phyloP scores from a whole-genome alignment of 2,113 vertebrate genomes.

The Ia io region DNA sequence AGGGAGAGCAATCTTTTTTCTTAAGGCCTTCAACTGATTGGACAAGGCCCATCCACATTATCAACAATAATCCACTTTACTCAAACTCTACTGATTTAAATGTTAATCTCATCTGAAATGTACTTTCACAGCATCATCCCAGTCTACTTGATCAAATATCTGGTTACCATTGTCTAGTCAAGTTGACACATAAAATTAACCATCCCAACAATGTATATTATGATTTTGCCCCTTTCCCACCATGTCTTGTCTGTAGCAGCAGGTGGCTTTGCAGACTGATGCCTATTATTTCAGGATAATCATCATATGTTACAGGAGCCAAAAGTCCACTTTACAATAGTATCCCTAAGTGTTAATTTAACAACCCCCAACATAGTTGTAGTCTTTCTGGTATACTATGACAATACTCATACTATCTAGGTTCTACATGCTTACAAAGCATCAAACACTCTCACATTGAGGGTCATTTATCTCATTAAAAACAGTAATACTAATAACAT shows the following conservation, averaged over 20 bases:
- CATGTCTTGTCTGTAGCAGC: neutral
- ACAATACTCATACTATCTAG: neutral
- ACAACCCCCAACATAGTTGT: neutral
- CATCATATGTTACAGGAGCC: neutral
- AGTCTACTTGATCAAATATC: neutral
- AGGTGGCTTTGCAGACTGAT: neutral
- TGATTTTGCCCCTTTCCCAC: neutral
- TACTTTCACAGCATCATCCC: neutral
- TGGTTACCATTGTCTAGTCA: neutral
- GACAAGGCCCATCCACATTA: neutral
- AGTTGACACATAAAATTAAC: neutral
- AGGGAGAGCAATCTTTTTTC: neutral
- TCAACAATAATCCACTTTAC: neutral
- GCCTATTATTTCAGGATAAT: conserved; percentile 4
- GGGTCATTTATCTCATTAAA: neutral
- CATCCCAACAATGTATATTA: neutral
- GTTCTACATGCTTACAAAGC: neutral
- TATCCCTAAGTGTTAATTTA: neutral
- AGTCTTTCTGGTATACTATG: neutral
- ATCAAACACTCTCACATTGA: conserved; percentile 11
- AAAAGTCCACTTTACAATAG: neutral
- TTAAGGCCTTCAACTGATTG: neutral
- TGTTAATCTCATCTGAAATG: neutral
- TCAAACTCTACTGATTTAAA: neutral
- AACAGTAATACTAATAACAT: neutral